Conservation (phyloP, 2,888 invertebrate species). For the Tenthredo notha region DNA sequence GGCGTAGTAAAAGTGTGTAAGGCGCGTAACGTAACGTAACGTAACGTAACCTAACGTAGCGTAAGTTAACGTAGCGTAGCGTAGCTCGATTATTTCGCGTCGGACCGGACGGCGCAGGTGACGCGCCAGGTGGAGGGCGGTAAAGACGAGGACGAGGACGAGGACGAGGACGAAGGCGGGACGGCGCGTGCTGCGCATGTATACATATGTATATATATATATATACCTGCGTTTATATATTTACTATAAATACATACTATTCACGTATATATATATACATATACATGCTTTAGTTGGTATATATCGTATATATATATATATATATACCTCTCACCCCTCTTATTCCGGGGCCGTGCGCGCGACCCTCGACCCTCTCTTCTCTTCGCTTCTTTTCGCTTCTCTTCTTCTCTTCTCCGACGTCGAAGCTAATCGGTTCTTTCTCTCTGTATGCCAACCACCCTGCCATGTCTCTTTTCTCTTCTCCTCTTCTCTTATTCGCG, state of each 20-base stretch:
- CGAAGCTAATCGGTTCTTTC: conserved; percentile 29
- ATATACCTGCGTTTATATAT: neutral
- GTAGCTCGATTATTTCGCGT: conserved; percentile 52
- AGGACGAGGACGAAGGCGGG: conserved; percentile 51
- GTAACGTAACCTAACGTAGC: conserved; percentile 50
- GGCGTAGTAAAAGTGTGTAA: conserved; percentile 33
- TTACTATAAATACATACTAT: conserved; percentile 7
- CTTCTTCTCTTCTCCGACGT: conserved; percentile 25
- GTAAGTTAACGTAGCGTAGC: conserved; percentile 43
- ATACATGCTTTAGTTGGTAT: neutral
- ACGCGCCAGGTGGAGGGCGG: conserved; percentile 56
- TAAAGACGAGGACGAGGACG: conserved; percentile 50
- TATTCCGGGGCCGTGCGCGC: conserved; percentile 46
- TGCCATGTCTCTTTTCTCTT: conserved; percentile 28
- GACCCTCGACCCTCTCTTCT: conserved; percentile 58
- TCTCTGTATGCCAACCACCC: neutral
- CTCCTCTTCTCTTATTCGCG: neutral
- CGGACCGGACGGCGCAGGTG: conserved; percentile 56
- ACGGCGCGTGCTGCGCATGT: conserved; percentile 68
- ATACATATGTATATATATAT: conserved; percentile 12
- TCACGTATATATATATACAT: neutral
- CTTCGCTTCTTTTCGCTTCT: neutral
- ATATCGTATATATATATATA: neutral
- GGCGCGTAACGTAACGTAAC: conserved; percentile 43
- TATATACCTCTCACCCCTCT: conserved; percentile 1